These are phyloP conservation scores for Limnothrissa miodon DNA, from an alignment of 2,113 vertebrate species.

Conservation along the genomic window DNA sequence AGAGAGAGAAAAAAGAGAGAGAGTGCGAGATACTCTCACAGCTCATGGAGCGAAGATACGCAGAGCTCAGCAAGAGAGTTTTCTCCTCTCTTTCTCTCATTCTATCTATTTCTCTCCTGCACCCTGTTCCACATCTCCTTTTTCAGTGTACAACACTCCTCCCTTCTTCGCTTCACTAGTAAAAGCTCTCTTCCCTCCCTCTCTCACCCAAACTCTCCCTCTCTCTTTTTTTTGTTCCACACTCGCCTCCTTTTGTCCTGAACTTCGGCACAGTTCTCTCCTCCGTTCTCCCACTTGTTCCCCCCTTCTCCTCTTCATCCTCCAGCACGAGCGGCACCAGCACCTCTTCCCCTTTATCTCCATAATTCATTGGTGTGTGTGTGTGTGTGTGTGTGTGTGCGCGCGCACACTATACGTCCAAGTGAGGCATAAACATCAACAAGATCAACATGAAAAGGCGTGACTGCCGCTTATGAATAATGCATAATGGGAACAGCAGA, in stretches of 20 bases:
- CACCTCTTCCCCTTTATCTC: background rate
- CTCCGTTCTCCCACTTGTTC: background rate
- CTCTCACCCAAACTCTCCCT: background rate
- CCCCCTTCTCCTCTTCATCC: background rate
- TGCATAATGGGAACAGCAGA: conserved; percentile 15
- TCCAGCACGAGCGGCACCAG: background rate
- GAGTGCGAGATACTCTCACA: conserved; percentile 1
- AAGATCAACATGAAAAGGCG: conserved; percentile 32
- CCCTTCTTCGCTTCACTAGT: background rate
- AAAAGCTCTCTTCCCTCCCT: conserved; percentile 4
- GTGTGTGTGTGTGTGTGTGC: too few species aligned
- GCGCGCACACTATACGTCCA: background rate
- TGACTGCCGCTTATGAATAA: conserved; percentile 36
- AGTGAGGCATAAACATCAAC: conserved; percentile 30
- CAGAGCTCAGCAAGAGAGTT: conserved; percentile 40
- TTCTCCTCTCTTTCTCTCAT: background rate
- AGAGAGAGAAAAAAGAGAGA: background rate
- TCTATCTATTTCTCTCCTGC: conserved; percentile 14
- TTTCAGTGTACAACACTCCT: background rate
- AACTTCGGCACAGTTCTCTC: background rate
- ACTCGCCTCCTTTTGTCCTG: background rate
- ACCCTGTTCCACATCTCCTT: background rate
- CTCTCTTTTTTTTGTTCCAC: background rate
- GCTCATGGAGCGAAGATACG: background rate
- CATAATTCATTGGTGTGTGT: background rate